These are phyloP conservation scores for Osmerus eperlanus DNA, from an alignment of 2,113 vertebrate genomes.

Conservation along the genomic window DNA sequence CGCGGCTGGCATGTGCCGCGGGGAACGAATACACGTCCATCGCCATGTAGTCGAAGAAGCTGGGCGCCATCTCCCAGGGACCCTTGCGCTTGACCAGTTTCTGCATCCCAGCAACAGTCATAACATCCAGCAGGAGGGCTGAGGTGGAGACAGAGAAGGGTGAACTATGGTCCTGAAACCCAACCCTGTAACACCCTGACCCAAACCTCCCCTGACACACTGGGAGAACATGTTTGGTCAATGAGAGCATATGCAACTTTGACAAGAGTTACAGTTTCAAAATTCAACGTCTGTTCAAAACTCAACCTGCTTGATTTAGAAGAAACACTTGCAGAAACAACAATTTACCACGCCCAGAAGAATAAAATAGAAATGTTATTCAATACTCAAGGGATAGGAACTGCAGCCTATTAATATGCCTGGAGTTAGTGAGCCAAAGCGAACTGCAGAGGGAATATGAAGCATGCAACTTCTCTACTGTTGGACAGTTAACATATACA, in stretches of 20 bases:
- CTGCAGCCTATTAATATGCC: conserved; percentile 1
- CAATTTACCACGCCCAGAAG: background rate
- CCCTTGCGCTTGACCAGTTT: conserved; percentile 84
- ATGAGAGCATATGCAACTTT: too few species aligned
- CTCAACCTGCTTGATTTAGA: too few species aligned
- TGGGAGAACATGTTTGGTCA: too few species aligned
- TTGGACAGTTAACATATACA: too few species aligned
- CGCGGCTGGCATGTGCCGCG: conserved; percentile 86
- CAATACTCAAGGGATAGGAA: background rate
- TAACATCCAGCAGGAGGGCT: conserved; percentile 87
- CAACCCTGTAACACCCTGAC: too few species aligned
- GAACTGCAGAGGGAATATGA: background rate
- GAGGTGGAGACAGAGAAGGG: background rate
- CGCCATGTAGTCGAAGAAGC: conserved; percentile 84
- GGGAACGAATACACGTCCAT: conserved; percentile 92
- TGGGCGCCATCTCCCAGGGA: conserved; percentile 79
- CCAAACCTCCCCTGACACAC: too few species aligned
- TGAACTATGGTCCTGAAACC: background rate
- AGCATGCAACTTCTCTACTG: too few species aligned
- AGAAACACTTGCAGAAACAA: too few species aligned
- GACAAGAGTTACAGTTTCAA: too few species aligned
- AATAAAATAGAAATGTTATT: background rate
- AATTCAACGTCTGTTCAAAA: too few species aligned
- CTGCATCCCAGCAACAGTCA: conserved; percentile 87
- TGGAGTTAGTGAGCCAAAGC: background rate